phyloP scores from a whole-genome alignment of 2,888 invertebrate genomes.

The Biston betularia region DNA sequence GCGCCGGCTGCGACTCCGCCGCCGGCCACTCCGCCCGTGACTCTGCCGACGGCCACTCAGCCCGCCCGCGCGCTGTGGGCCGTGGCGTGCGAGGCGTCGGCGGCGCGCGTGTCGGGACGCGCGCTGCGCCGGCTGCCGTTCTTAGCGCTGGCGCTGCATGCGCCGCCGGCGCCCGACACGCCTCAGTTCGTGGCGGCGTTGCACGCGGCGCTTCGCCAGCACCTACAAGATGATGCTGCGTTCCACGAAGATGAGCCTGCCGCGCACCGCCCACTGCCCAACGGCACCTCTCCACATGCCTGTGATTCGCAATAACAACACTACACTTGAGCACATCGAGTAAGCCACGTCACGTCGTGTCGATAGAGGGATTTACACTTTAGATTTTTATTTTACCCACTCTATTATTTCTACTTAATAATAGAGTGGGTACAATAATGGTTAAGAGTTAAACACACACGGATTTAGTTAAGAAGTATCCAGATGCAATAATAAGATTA shows the following conservation, averaged over 20 bases:
- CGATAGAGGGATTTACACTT: no score
- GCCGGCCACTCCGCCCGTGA: conserved; percentile 88
- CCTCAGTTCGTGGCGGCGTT: conserved; percentile 59
- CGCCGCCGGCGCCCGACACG: conserved; percentile 44
- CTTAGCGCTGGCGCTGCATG: conserved; percentile 89
- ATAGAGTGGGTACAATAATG: no score
- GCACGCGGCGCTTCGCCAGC: conserved; percentile 56
- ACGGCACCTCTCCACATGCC: not conserved
- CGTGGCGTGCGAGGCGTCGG: conserved; percentile 58
- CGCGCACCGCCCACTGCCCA: conserved; percentile 36
- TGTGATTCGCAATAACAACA: no score
- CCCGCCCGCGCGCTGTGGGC: conserved; percentile 71
- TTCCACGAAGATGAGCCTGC: conserved; percentile 43
- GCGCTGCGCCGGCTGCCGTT: conserved; percentile 95
- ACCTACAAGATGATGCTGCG: conserved; percentile 59
- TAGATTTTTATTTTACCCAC: no score
- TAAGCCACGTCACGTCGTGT: no score
- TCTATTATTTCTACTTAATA: no score
- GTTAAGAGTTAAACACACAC: no score
- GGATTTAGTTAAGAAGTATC: no score
- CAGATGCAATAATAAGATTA: no score
- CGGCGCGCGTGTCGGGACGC: conserved; percentile 90
- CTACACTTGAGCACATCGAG: no score
- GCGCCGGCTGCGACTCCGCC: conserved; percentile 62
- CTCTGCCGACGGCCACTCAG: conserved; percentile 60